Percentiles rank a stretch among this genome's conserved stretches.
Evolutionary conservation across 2,888 invertebrate species (phyloP).

Genomic region (Lithophane socia): DNA sequence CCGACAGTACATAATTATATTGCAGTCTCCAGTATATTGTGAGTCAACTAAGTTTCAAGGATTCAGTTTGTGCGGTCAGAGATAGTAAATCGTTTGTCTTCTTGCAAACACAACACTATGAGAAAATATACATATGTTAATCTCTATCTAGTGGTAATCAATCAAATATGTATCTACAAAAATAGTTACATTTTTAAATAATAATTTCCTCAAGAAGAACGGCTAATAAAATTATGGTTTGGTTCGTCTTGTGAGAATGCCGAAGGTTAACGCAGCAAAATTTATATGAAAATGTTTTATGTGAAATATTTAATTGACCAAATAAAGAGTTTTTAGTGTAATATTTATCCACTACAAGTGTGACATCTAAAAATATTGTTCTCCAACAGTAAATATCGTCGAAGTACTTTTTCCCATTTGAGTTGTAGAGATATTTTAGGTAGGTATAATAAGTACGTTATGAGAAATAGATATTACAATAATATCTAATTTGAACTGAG

Average conservation of each 20-base stretch:
- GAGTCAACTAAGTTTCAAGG: conserved; percentile 72
- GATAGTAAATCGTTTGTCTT: conserved; percentile 79
- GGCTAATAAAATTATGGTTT: conserved; percentile 74
- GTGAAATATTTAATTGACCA: conserved; percentile 76
- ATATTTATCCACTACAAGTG: conserved; percentile 82
- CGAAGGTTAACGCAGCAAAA: conserved; percentile 73
- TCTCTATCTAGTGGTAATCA: conserved; percentile 88
- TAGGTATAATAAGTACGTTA: conserved; percentile 74
- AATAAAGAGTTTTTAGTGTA: conserved; percentile 75
- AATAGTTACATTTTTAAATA: conserved; percentile 88
- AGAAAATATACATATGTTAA: conserved; percentile 86
- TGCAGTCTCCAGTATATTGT: conserved; percentile 59
- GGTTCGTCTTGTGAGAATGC: conserved; percentile 68
- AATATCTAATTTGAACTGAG: conserved; percentile 80
- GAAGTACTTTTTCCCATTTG: conserved; percentile 80
- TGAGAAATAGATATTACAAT: conserved; percentile 76
- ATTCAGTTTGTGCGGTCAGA: conserved; percentile 81
- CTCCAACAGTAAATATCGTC: conserved; percentile 82
- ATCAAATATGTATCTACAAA: conserved; percentile 89
- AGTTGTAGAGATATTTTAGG: conserved; percentile 77
- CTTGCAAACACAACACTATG: conserved; percentile 86
- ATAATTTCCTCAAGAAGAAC: conserved; percentile 78
- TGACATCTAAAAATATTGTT: conserved; percentile 88
- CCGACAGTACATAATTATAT: conserved; percentile 20
- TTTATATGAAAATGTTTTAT: conserved; percentile 77